Percentiles rank a stretch among this genome's conserved stretches.
Conservation (phyloP, 1,140 invertebrate species). For the Drosophila cardini region DNA sequence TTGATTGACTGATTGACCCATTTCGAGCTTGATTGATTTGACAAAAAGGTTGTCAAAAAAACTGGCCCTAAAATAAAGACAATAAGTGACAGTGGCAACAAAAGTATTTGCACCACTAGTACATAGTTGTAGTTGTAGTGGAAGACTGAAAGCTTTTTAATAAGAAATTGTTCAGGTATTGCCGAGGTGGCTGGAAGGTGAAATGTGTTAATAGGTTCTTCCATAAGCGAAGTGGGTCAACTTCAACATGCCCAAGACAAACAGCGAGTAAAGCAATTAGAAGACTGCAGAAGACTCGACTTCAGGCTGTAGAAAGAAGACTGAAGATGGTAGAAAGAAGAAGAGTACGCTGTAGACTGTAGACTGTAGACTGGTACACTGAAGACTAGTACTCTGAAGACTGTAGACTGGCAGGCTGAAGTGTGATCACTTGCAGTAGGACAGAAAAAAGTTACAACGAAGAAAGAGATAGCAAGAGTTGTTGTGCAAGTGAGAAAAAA, state of each 20-base stretch:
- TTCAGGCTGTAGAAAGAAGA: neutral
- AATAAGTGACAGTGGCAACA: conserved; percentile 30
- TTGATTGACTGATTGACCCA: conserved; percentile 27
- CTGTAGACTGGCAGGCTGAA: no score
- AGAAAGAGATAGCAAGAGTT: no score
- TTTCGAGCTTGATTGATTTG: conserved; percentile 40
- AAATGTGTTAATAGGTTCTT: conserved; percentile 81
- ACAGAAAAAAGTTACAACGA: no score
- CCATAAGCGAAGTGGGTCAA: conserved; percentile 77
- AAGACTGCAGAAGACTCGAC: conserved; percentile 19
- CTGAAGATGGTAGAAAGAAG: conserved; percentile 9
- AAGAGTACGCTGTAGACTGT: no score
- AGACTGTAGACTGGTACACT: no score
- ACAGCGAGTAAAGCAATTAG: conserved; percentile 60
- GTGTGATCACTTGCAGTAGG: no score
- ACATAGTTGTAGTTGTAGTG: no score
- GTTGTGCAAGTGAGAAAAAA: no score
- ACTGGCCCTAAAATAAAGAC: neutral
- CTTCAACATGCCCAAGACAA: conserved; percentile 59
- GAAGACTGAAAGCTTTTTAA: conserved; percentile 47
- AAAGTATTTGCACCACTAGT: conserved; percentile 39
- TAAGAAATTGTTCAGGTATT: conserved; percentile 60
- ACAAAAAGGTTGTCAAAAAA: neutral
- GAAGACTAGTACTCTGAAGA: no score
- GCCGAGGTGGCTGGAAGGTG: conserved; percentile 47